A percentile compares a stretch with the other conserved stretches of the same genome.
Evolutionary conservation across 2,113 vertebrate species (phyloP).

Genomic region (Jacana jacana): DNA sequence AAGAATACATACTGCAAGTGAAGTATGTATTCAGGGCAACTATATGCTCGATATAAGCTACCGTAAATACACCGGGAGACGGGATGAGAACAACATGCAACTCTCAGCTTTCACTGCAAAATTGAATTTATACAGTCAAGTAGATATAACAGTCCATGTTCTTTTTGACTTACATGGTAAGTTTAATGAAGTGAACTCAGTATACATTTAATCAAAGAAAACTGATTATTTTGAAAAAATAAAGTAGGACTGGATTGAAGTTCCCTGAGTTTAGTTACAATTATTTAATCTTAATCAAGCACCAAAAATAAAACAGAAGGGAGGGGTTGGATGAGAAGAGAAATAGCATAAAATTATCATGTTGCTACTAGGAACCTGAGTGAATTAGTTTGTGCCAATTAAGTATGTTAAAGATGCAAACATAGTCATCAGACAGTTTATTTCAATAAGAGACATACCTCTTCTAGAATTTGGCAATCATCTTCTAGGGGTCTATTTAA

Average conservation of each 20-base stretch:
- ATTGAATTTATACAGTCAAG: background rate
- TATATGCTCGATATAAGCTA: background rate
- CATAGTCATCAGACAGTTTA: constrained; percentile 28
- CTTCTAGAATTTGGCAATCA: constrained; percentile 89
- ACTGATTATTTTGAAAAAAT: background rate
- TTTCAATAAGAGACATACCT: constrained; percentile 80
- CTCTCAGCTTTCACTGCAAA: background rate
- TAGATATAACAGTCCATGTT: background rate
- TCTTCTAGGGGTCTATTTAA: constrained; percentile 90
- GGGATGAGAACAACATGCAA: background rate
- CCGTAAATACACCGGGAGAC: background rate
- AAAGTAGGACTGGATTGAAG: background rate
- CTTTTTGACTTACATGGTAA: background rate
- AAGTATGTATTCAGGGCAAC: background rate
- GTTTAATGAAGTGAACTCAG: background rate
- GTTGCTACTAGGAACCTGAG: background rate
- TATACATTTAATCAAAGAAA: background rate
- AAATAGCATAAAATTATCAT: background rate
- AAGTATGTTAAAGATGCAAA: constrained; percentile 26
- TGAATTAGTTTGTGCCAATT: constrained; percentile 18
- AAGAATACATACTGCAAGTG: background rate
- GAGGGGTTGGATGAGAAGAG: background rate
- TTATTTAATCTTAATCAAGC: background rate
- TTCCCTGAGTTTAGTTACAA: background rate
- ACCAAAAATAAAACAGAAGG: background rate